Percentiles rank a stretch among this genome's conserved stretches.
phyloP scores from a whole-genome alignment of 2,113 vertebrate species.

The Antechinus stuartii region DNA sequence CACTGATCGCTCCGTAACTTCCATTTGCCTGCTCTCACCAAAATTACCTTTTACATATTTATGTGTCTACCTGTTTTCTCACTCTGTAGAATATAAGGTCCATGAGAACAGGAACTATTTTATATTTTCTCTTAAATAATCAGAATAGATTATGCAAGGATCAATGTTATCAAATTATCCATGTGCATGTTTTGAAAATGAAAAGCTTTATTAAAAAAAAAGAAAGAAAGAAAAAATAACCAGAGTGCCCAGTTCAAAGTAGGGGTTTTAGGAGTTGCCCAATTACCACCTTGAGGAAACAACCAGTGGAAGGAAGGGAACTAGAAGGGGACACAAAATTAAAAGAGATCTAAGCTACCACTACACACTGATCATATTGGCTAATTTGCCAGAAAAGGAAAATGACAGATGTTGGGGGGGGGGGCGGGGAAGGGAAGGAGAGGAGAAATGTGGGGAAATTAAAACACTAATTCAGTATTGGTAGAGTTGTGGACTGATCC shows the following conservation, averaged over 20 bases:
- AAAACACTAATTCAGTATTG: no score
- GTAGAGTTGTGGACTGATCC: no score
- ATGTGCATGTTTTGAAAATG: no score
- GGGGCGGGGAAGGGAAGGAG: no score
- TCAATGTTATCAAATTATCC: no score
- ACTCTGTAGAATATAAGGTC: background rate
- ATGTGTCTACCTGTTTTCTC: background rate
- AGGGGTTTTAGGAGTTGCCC: background rate
- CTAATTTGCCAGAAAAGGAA: no score
- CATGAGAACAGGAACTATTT: no score
- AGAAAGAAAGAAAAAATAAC: background rate
- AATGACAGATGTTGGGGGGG: no score
- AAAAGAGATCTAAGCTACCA: no score
- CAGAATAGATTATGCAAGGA: background rate
- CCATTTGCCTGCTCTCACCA: background rate
- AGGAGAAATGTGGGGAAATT: no score
- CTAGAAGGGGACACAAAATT: background rate
- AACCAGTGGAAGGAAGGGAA: background rate
- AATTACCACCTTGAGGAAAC: background rate
- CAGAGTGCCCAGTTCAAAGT: background rate
- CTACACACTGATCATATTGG: no score
- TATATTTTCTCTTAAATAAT: background rate
- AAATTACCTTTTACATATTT: background rate
- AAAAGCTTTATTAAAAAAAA: no score
- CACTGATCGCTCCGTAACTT: background rate